A percentile compares a stretch with the other conserved stretches of the same genome.
Evolutionary conservation across 2,888 invertebrate species (phyloP).

Genomic region (Oithona nana): DNA sequence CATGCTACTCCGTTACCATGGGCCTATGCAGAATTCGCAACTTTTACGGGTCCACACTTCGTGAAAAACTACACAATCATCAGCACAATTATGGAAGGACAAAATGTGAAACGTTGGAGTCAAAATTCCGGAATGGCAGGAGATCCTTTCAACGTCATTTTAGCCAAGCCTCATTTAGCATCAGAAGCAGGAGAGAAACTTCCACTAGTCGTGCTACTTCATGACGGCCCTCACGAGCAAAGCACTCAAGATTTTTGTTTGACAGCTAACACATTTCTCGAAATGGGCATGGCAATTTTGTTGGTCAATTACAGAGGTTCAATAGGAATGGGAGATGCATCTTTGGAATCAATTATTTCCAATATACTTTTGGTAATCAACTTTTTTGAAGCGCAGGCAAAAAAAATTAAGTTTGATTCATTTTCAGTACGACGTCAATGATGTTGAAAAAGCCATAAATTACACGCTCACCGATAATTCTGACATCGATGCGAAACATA

Average conservation of each 20-base stretch:
- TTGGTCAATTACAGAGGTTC: constrained; percentile 9
- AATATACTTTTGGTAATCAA: neutral
- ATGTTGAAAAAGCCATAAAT: constrained; percentile 4
- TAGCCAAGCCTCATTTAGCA: neutral
- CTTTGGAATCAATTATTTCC: neutral
- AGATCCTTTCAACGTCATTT: neutral
- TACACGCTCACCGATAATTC: neutral
- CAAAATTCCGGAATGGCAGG: neutral
- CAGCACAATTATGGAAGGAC: neutral
- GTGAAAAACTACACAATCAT: neutral
- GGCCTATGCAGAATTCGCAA: neutral
- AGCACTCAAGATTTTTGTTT: neutral
- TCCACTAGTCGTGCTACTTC: constrained; percentile 10
- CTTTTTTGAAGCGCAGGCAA: neutral
- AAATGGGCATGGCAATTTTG: neutral
- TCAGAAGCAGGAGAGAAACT: neutral
- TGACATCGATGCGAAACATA: neutral
- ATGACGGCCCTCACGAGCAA: constrained; percentile 3
- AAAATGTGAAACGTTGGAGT: neutral
- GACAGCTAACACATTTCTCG: neutral
- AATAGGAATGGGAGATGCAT: constrained; percentile 4
- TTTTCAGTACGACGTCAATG: constrained; percentile 3
- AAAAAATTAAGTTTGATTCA: neutral
- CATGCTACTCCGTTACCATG: neutral
- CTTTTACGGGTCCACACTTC: neutral